phyloP scores from a whole-genome alignment of 2,113 vertebrate genomes.

The Maccullochella peelii region DNA sequence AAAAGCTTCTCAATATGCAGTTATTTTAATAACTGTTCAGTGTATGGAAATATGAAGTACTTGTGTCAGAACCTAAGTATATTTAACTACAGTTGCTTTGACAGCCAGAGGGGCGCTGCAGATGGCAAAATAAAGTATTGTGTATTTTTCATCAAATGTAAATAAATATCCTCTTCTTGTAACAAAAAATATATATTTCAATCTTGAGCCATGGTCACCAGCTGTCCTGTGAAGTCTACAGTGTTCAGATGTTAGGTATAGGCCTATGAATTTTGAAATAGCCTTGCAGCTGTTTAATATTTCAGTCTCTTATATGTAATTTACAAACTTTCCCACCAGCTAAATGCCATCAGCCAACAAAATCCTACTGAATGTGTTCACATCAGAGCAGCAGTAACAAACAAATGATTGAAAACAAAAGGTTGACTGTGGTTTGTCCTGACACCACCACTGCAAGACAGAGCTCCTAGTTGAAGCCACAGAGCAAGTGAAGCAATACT shows the following conservation, averaged over 20 bases:
- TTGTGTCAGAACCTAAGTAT: neutral
- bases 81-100: neutral
- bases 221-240: conserved; percentile 26
- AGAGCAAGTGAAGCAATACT: conserved; percentile 6
- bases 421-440: neutral
- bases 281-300: conserved; percentile 56
- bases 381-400: conserved; percentile 3
- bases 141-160: neutral
- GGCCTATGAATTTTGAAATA: conserved; percentile 34
- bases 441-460: neutral
- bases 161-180: neutral
- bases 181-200: neutral
- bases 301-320: conserved; percentile 56
- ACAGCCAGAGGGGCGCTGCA: neutral
- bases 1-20: neutral
- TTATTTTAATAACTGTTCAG: neutral
- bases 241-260: conserved; percentile 42
- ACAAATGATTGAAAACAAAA: conserved; percentile 6
- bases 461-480: conserved; percentile 3
- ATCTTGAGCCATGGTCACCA: neutral
- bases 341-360: neutral
- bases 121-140: neutral
- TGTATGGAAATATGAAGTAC: neutral
- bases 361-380: neutral
- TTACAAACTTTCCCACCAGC: conserved; percentile 28